Conservation (phyloP, 2,797 vertebrate species). For the Parauchenoglanis punctatus region DNA sequence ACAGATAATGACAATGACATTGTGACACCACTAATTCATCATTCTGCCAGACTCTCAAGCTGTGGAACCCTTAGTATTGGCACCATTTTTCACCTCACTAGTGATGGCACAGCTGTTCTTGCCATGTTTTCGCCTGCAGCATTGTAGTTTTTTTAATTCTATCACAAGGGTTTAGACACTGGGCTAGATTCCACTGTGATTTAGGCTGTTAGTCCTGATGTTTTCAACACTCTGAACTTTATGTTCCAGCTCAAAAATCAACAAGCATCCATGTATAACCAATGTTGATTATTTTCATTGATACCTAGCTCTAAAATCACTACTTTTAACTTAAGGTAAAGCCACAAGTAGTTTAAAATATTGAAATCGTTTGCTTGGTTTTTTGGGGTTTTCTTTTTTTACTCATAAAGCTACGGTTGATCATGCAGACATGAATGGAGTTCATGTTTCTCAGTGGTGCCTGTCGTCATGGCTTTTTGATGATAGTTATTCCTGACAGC, state of each 20-base stretch:
- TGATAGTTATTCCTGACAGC: constrained; percentile 45
- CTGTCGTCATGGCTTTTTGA: constrained; percentile 35
- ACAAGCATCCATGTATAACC: background rate
- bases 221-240: background rate
- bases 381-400: background rate
- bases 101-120: constrained; percentile 20
- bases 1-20: background rate
- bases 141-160: constrained; percentile 10
- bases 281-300: background rate
- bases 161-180: constrained; percentile 8
- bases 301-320: background rate
- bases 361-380: background rate
- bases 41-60: constrained; percentile 2
- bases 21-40: background rate
- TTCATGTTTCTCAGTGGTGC: constrained; percentile 8
- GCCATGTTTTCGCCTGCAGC: constrained; percentile 26
- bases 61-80: background rate
- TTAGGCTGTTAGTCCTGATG: background rate
- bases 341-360: background rate
- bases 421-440: constrained; percentile 12
- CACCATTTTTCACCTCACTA: constrained; percentile 8
- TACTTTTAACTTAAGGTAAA: background rate
- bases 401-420: background rate
- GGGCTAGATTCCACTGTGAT: background rate
- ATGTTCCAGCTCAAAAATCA: background rate